These are phyloP conservation scores for Beris morrisii DNA, from an alignment of 2,888 invertebrate species.

Conservation along the genomic window DNA sequence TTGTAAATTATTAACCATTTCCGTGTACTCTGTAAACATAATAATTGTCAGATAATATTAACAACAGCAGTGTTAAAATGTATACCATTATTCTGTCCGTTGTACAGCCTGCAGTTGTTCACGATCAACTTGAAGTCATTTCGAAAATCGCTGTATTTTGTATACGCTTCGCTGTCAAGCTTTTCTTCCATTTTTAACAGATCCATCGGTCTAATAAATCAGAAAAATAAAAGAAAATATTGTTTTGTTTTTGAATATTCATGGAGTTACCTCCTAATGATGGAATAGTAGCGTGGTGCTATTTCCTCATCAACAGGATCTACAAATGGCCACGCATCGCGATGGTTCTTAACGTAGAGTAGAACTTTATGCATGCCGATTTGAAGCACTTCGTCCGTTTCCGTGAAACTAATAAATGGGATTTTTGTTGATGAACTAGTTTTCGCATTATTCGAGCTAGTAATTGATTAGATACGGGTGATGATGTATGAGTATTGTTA, in stretches of 20 bases:
- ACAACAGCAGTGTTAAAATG: conserved; percentile 25
- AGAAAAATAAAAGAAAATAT: neutral
- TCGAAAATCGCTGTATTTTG: conserved; percentile 77
- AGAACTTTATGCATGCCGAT: conserved; percentile 92
- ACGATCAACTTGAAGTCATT: conserved; percentile 90
- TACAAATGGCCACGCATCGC: conserved; percentile 93
- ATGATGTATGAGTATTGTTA: neutral
- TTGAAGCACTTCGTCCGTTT: conserved; percentile 81
- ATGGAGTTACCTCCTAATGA: conserved; percentile 61
- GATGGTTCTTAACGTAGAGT: conserved; percentile 82
- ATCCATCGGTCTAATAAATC: conserved; percentile 73
- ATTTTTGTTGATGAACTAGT: conserved; percentile 32
- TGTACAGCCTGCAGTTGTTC: conserved; percentile 89
- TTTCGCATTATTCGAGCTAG: conserved; percentile 15
- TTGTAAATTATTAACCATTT: conserved; percentile 83
- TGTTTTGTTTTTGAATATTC: neutral
- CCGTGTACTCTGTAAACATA: conserved; percentile 74
- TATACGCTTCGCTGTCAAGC: conserved; percentile 78
- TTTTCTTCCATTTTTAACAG: conserved; percentile 85
- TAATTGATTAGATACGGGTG: neutral
- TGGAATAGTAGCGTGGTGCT: conserved; percentile 81
- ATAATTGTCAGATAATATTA: neutral
- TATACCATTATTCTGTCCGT: conserved; percentile 89
- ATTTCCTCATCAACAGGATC: conserved; percentile 92
- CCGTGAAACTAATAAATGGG: conserved; percentile 46